A percentile compares a stretch with the other conserved stretches of the same genome.
Evolutionary conservation across 2,113 vertebrate species (phyloP).

Genomic region (Struthidea cinerea): DNA sequence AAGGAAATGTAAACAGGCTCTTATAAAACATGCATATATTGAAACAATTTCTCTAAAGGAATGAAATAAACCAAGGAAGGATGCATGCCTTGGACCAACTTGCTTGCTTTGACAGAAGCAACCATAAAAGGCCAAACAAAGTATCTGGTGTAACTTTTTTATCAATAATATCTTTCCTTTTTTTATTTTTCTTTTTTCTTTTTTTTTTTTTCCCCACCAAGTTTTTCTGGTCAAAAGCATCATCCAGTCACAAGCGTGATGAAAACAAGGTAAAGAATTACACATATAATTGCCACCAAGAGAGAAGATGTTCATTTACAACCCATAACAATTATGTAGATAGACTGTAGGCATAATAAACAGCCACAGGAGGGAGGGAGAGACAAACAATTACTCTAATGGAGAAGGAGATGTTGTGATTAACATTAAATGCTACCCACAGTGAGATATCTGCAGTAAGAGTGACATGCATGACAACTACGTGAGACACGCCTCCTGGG

Average conservation of each 20-base stretch:
- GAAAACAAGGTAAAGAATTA: constrained; percentile 46
- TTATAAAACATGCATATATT: background rate
- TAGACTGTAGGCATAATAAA: constrained; percentile 67
- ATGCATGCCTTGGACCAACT: fast-evolving
- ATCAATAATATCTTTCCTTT: background rate
- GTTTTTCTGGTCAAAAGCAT: constrained; percentile 15
- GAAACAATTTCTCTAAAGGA: background rate
- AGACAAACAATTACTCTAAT: constrained; percentile 71
- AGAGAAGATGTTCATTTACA: constrained; percentile 53
- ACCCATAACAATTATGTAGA: constrained; percentile 49
- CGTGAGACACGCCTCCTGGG: background rate
- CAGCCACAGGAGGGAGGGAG: constrained; percentile 57
- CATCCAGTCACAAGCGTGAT: constrained; percentile 28
- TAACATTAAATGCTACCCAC: constrained; percentile 34
- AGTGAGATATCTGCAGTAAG: background rate
- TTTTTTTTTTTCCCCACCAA: background rate
- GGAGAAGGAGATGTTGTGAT: constrained; percentile 59
- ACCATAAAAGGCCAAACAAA: background rate
- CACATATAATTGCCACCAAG: constrained; percentile 1
- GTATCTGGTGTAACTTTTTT: background rate
- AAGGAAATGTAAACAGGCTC: background rate
- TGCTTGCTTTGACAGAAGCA: background rate
- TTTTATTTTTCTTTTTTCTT: background rate
- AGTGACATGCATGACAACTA: background rate
- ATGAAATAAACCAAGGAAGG: background rate